phyloP scores from a whole-genome alignment of 1,140 invertebrate species.

The Ceratosolen fusciceps region DNA sequence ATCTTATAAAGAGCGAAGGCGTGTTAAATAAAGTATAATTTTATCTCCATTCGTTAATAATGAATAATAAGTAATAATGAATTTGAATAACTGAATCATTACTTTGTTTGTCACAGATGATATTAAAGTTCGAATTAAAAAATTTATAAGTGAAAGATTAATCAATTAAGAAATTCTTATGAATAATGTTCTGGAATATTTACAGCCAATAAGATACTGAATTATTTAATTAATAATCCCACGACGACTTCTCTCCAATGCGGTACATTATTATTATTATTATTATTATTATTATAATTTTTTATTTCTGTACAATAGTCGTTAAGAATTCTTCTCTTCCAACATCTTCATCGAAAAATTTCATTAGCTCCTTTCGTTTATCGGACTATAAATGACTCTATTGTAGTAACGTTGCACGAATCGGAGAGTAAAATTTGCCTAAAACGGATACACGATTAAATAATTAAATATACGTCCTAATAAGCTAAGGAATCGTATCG shows the following conservation, averaged over 20 bases:
- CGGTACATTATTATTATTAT: no score
- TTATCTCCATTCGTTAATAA: no score
- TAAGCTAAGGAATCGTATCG: not conserved
- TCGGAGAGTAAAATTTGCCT: not conserved
- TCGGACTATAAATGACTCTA: no score
- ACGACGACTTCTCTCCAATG: no score
- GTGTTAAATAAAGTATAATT: no score
- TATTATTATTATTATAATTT: no score
- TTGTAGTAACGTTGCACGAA: not conserved
- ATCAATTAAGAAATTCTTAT: not conserved
- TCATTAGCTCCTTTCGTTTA: not conserved
- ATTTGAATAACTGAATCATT: conserved; percentile 10
- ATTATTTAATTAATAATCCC: conserved; percentile 30
- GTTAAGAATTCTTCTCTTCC: not conserved
- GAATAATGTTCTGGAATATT: conserved; percentile 20
- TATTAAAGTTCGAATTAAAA: not conserved
- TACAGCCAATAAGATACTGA: conserved; percentile 7
- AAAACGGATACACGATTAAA: not conserved
- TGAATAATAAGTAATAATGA: no score
- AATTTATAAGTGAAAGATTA: not conserved
- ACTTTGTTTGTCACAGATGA: conserved; percentile 5
- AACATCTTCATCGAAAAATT: not conserved
- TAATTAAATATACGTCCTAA: not conserved
- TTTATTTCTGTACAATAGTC: not conserved
- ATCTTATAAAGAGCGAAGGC: no score